A percentile compares a stretch with the other conserved stretches of the same genome.
Conservation (phyloP, 2,113 vertebrate genomes). For the Psilopogon haemacephalus region DNA sequence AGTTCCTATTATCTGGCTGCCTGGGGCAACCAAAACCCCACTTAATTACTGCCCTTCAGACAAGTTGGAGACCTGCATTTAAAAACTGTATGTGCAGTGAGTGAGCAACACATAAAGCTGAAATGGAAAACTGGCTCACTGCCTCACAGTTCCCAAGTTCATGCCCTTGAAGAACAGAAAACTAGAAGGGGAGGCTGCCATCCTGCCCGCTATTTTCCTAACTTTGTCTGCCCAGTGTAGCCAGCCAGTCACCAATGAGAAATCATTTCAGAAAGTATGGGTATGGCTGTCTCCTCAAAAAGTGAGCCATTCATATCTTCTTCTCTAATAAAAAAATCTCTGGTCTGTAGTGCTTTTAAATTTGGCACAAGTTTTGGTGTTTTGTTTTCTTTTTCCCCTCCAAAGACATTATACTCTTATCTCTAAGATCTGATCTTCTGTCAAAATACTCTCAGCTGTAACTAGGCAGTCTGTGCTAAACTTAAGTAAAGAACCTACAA, state of each 20-base stretch:
- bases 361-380: background rate
- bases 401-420: background rate
- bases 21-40: slow-evolving; percentile 56
- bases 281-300: background rate
- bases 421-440: background rate
- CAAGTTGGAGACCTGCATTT: slow-evolving; percentile 59
- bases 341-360: background rate
- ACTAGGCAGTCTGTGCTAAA: background rate
- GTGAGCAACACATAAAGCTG: slow-evolving; percentile 29
- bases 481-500: background rate
- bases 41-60: slow-evolving; percentile 64
- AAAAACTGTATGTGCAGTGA: slow-evolving; percentile 2
- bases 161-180: slow-evolving; percentile 19
- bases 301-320: background rate
- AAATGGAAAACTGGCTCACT: slow-evolving; percentile 44
- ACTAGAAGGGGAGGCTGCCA: background rate
- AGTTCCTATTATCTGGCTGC: slow-evolving; percentile 64
- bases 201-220: background rate
- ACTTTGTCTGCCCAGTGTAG: background rate
- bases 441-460: background rate
- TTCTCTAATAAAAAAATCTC: background rate
- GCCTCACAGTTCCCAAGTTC: slow-evolving; percentile 25
- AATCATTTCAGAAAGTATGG: background rate
- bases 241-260: background rate
- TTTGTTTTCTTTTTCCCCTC: background rate